Base-by-base conservation (phyloP, 2,113 vertebrate genomes). In the Corythaeola cristata region DNA sequence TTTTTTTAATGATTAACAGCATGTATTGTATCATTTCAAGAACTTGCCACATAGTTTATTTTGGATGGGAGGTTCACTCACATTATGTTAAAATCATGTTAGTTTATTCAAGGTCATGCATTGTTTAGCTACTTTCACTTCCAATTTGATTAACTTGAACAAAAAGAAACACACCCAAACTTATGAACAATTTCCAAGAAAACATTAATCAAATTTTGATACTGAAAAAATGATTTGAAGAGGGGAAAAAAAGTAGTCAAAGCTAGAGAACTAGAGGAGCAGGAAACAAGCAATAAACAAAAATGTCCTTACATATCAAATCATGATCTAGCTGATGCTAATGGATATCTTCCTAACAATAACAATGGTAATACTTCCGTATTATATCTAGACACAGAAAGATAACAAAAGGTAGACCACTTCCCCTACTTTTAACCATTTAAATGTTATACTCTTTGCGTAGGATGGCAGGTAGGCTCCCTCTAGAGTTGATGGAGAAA, bases 61-160 rank as follows among this genome's bases (percentile, higher is more conserved):
- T 96, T 95, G 79, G 85, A 89, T 81, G 8, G 1, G 35, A 74
- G 63, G 64, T 90, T 95, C 64, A 89, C 63, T 84, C 47, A 90
- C 24, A 93, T 92, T 96, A 64, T 92, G 83, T 71, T 87, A 89
- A 94, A 94, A 93, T 81, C 50, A 35, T 73, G 72, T 66, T 82
- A 74, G 89, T 96, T 92, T 95, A 87, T 81, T 95, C 80, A 95
- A 94, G 88, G 72, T 92, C 90, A 90, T 63, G 21, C 63, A 97
- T 95, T 96, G 95, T 96, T 96, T 92, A 92, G 63, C 58, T 91
- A 84, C 83, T 95, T 93, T 94, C 92, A 88, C 90, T 97, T 96
- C 68, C 68, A 93, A 84, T 79, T 81, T 89, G 84, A 93, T 94
- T 93, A 94, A 67, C 73, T 89, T 90, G 28, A 80, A 81, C 56